Base-by-base conservation (phyloP, 2,888 invertebrate species). In the Oscheius sp. region DNA sequence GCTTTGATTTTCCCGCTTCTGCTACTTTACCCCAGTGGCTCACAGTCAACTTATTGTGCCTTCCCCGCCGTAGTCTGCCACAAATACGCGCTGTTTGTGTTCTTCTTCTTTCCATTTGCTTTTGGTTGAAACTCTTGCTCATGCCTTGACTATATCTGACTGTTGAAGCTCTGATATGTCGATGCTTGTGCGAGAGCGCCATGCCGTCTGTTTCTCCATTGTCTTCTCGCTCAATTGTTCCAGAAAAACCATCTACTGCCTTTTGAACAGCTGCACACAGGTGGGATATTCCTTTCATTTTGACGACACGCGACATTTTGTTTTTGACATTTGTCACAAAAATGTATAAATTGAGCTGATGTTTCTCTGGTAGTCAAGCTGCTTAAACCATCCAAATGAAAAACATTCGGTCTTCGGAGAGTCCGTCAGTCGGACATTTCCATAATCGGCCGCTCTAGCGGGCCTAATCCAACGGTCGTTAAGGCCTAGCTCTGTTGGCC, bases 91-190 rank as follows among this genome's bases (percentile, higher is more conserved):
- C 48, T n/a, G 21, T 21, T 48, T 47, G 47, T 53, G 3, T 29
- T 53, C 11, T 2, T 29, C 53, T 53, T 53, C 42, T 42, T 53
- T 29, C 53, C 53, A 53, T 42, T 42, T 42, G 42, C 42, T 42
- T 42, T 42, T 42, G 42, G 42, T 3, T 42, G 42, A 42, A 13
- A 35, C 59, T 60, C 72, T 62, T 55, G 72, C 63, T 72, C 72
- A 62, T 55, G 72, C 72, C 51, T 71, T 72, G 72, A 72, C 58
- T 62, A 60, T 72, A 72, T 72, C 72, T 62, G 72, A 72, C 72
- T 55, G 32, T 48, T 48, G n/a, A 13, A 37, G 72, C 55, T 72
- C 72, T 72, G 72, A 72, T 72, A 72, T 72, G 72, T 72, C 72
- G 72, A 72, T 63, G 72, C 72, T 72, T 72, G 72, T 55, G 63